phyloP scores from a whole-genome alignment of 2,113 vertebrate species.

The Prionailurus viverrinus region DNA sequence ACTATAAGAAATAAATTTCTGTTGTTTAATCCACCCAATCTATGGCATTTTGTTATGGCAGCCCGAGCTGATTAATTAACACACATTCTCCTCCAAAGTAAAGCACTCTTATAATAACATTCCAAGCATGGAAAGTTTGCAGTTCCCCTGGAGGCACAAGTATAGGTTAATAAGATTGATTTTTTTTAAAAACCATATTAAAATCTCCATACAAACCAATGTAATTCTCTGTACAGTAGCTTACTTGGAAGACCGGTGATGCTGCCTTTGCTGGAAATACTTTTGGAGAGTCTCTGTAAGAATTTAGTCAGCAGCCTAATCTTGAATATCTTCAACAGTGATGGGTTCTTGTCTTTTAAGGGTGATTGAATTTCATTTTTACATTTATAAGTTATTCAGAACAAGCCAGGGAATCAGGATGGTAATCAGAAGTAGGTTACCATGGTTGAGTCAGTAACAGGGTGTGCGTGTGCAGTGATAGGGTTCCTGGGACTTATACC shows the following conservation, averaged over 20 bases:
- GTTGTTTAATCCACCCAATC: background rate
- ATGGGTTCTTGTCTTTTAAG: background rate
- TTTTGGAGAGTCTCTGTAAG: background rate
- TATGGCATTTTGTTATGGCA: constrained; percentile 1
- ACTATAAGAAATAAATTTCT: background rate
- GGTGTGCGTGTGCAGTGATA: background rate
- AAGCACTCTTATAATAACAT: background rate
- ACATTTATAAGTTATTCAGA: background rate
- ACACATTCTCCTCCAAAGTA: background rate
- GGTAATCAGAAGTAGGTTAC: background rate
- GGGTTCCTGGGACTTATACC: background rate
- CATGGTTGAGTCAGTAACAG: background rate
- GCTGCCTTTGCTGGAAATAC: background rate
- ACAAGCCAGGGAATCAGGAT: background rate
- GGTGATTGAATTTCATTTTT: background rate
- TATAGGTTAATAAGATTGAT: background rate
- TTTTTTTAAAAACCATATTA: background rate
- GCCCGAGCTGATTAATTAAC: background rate
- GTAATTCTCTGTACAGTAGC: background rate
- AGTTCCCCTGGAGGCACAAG: background rate
- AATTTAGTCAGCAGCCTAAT: background rate
- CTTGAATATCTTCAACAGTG: background rate
- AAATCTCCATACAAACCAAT: background rate
- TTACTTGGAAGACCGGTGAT: background rate
- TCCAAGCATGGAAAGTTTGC: background rate